Percentiles rank a stretch among this genome's conserved stretches.
Evolutionary conservation across 2,888 invertebrate genomes (phyloP).

Genomic region (Cyclophora punctaria): DNA sequence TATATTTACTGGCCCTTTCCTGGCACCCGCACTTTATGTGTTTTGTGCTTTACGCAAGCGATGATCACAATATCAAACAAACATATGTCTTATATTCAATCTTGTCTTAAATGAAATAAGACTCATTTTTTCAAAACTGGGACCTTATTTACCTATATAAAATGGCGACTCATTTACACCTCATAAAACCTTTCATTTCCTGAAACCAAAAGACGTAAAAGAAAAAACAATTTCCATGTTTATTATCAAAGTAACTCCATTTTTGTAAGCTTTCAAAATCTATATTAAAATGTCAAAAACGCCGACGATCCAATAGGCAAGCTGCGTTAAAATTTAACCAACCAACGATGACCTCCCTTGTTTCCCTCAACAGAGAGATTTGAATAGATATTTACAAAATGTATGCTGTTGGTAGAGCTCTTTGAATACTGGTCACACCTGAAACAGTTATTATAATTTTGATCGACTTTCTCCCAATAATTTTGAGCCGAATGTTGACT

Average conservation of each 20-base stretch:
- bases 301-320: constrained; percentile 20
- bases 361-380: not conserved
- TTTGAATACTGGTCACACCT: constrained; percentile 25
- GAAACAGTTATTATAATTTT: constrained; percentile 55
- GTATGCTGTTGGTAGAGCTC: constrained; percentile 15
- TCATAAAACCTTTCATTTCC: too few relatives aligned
- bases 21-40: too few relatives aligned
- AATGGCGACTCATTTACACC: too few relatives aligned
- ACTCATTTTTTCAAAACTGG: too few relatives aligned
- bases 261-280: constrained; percentile 16
- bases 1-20: too few relatives aligned
- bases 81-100: too few relatives aligned
- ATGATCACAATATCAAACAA: too few relatives aligned
- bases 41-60: too few relatives aligned
- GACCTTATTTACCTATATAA: too few relatives aligned
- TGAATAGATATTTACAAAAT: not conserved
- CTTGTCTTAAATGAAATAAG: too few relatives aligned
- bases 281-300: constrained; percentile 24
- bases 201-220: too few relatives aligned
- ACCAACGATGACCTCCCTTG: constrained; percentile 14
- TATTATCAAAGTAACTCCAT: not conserved
- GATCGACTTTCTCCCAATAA: constrained; percentile 47
- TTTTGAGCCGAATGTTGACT: constrained; percentile 29
- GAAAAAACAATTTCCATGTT: too few relatives aligned
- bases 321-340: constrained; percentile 28